Percentiles rank a stretch among this genome's conserved stretches.
Conservation (phyloP, 2,113 vertebrate genomes). For the Cichladusa arquata region DNA sequence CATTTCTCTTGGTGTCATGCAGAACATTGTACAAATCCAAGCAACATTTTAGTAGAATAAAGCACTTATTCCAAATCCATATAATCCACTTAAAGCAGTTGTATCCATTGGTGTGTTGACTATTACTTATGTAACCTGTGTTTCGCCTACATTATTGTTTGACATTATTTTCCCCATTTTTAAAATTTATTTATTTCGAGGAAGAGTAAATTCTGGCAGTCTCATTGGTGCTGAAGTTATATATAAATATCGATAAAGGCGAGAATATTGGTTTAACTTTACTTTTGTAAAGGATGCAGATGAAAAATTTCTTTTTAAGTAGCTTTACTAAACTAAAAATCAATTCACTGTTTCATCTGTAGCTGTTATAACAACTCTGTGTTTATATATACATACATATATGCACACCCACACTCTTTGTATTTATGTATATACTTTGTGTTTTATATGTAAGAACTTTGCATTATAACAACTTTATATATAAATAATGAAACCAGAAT, state of each 20-base stretch:
- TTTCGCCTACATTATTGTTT: slow-evolving; percentile 2
- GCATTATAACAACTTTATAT: background rate
- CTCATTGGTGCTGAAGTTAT: background rate
- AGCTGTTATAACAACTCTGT: background rate
- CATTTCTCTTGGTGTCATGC: background rate
- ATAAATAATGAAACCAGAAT: background rate
- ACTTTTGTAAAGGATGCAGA: background rate
- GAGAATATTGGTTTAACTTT: background rate
- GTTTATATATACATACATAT: background rate
- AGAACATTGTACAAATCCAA: background rate
- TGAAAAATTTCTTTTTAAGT: background rate
- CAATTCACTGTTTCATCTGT: background rate
- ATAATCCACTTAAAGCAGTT: slow-evolving; percentile 9
- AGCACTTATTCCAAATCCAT: background rate
- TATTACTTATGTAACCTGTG: background rate
- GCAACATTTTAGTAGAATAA: background rate
- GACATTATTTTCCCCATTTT: background rate
- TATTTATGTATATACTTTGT: background rate
- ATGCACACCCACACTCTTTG: background rate
- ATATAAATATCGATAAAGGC: background rate
- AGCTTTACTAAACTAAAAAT: background rate
- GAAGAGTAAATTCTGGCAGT: background rate
- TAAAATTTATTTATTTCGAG: background rate
- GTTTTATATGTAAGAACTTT: background rate
- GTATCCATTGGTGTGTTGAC: background rate